phyloP scores from a whole-genome alignment of 2,888 invertebrate species.

The Cyaniris semiargus region DNA sequence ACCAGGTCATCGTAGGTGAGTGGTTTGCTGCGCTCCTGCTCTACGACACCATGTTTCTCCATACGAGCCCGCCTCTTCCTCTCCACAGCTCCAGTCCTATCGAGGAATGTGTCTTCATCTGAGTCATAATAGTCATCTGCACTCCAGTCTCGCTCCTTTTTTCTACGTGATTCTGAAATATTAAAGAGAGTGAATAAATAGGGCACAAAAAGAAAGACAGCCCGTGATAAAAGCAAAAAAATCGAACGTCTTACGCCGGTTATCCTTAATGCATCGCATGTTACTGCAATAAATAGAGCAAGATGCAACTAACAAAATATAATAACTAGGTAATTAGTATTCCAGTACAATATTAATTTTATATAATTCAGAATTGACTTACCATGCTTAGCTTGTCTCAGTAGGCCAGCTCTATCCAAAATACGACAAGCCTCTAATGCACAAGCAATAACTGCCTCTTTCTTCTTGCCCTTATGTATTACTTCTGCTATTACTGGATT shows the following conservation, averaged over 20 bases:
- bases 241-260: too few species aligned
- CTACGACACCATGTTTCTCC: slow-evolving; percentile 81
- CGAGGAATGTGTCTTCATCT: slow-evolving; percentile 97
- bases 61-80: slow-evolving; percentile 90
- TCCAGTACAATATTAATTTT: not conserved
- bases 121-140: slow-evolving; percentile 96
- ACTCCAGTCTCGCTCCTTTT: slow-evolving; percentile 88
- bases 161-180: slow-evolving; percentile 86
- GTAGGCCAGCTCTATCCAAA: slow-evolving; percentile 91
- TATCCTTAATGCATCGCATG: too few species aligned
- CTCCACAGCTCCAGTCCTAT: slow-evolving; percentile 96
- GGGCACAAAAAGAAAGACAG: not conserved
- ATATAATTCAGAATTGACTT: slow-evolving; percentile 41
- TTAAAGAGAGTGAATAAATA: not conserved
- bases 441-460: slow-evolving; percentile 95
- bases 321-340: too few species aligned
- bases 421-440: slow-evolving; percentile 97
- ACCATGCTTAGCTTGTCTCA: slow-evolving; percentile 94
- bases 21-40: slow-evolving; percentile 62
- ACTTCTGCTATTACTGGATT: slow-evolving; percentile 91
- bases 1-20: slow-evolving; percentile 85
- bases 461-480: slow-evolving; percentile 94
- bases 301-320: too few species aligned
- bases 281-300: too few species aligned
- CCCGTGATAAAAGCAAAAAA: too few species aligned